phyloP scores from a whole-genome alignment of 1,140 invertebrate genomes.

The Rhopalosiphum maidis region DNA sequence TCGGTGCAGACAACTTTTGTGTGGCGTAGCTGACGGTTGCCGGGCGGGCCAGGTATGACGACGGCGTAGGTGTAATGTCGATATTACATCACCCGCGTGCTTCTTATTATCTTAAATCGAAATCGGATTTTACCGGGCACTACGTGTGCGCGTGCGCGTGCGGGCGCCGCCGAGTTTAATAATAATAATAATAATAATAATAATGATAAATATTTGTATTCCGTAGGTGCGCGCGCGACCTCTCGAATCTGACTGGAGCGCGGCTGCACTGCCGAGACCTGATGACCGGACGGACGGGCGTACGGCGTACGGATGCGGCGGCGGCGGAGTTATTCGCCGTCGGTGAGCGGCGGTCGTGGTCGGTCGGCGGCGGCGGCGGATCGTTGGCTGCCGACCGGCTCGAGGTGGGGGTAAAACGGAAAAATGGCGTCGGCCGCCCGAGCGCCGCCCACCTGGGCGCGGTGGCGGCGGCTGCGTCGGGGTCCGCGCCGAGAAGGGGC shows the following conservation, averaged over 20 bases:
- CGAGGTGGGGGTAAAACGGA: neutral
- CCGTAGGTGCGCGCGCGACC: neutral
- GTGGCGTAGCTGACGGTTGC: too few relatives aligned
- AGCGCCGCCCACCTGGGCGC: neutral
- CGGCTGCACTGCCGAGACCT: neutral
- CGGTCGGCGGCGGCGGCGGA: neutral
- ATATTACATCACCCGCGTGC: neutral
- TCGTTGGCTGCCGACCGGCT: neutral
- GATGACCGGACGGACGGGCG: constrained; percentile 46
- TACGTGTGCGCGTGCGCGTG: neutral
- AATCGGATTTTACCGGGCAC: neutral
- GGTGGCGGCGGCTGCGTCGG: neutral
- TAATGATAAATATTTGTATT: neutral
- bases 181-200: constrained; percentile 2
- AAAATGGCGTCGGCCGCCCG: constrained; percentile 23
- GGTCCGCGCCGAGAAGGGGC: neutral
- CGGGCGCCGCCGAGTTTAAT: neutral
- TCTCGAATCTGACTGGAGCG: constrained; percentile 28
- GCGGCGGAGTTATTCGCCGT: neutral
- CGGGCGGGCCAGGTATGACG: too few relatives aligned
- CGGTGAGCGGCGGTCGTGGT: neutral
- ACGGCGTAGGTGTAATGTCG: neutral
- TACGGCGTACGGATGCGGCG: constrained; percentile 29
- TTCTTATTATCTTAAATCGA: neutral
- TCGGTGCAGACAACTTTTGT: neutral